Conservation (phyloP, 2,888 invertebrate species). For the Morinoia aosen region DNA sequence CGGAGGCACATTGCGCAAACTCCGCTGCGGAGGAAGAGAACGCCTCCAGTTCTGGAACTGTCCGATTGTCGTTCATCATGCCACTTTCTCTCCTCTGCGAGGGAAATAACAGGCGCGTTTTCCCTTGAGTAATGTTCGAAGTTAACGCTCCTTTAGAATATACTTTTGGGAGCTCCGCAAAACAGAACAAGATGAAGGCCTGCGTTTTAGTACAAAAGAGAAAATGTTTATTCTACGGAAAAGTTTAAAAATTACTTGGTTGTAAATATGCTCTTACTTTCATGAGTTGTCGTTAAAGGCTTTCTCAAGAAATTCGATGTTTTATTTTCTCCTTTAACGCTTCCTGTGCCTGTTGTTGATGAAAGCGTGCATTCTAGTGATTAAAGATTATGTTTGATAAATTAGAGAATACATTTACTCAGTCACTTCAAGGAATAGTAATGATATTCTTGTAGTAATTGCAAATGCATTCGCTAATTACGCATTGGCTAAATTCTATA, state of each 20-base stretch:
- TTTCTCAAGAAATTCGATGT: background rate
- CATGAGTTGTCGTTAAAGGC: background rate
- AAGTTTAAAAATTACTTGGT: background rate
- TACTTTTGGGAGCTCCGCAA: background rate
- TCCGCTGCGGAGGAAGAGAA: background rate
- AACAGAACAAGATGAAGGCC: background rate
- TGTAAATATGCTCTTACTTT: background rate
- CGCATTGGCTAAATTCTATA: too few species aligned
- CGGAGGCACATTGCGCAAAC: background rate
- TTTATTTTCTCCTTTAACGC: background rate
- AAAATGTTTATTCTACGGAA: background rate
- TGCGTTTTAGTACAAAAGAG: background rate
- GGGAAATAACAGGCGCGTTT: background rate
- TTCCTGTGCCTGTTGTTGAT: background rate
- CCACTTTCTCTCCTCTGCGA: background rate
- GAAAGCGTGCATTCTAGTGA: background rate
- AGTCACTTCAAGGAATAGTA: too few species aligned
- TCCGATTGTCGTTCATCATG: background rate
- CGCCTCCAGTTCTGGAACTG: background rate
- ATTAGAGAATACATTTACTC: too few species aligned
- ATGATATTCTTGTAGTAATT: too few species aligned
- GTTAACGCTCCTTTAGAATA: slow-evolving; percentile 8
- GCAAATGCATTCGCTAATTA: too few species aligned
- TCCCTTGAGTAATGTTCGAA: background rate
- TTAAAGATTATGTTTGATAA: too few species aligned